Evolutionary conservation across 2,113 vertebrate genomes (phyloP).

Genomic region (Poeciliopsis turrubarensis): DNA sequence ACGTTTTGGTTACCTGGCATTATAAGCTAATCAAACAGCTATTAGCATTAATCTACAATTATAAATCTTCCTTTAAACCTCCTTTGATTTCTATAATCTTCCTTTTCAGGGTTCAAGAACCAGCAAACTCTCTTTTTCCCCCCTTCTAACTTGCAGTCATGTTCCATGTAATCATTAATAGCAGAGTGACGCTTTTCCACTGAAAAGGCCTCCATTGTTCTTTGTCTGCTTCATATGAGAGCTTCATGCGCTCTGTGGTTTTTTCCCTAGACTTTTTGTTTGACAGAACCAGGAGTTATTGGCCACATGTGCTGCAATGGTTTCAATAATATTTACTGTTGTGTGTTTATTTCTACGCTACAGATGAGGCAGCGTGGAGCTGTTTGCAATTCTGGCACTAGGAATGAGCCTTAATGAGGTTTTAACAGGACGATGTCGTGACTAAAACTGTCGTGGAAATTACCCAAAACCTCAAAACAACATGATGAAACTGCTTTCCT

Average conservation of each 20-base stretch:
- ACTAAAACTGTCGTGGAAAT: neutral
- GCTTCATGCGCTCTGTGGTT: constrained; percentile 8
- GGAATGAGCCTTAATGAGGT: neutral
- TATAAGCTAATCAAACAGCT: neutral
- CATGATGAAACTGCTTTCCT: neutral
- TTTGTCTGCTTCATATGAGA: constrained; percentile 22
- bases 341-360: neutral
- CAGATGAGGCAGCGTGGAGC: neutral
- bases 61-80: neutral
- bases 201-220: constrained; percentile 43
- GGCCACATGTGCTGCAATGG: neutral
- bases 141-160: neutral
- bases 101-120: neutral
- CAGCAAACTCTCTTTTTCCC: constrained; percentile 3
- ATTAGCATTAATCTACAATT: neutral
- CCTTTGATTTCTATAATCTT: neutral
- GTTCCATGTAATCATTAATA: neutral
- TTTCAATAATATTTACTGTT: neutral
- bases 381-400: neutral
- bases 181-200: constrained; percentile 1
- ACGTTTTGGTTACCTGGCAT: neutral
- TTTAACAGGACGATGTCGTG: neutral
- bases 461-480: neutral
- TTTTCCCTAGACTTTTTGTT: constrained; percentile 37
- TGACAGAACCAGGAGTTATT: constrained; percentile 23